A percentile compares a stretch with the other conserved stretches of the same genome.
phyloP scores from a whole-genome alignment of 2,113 vertebrate species.

The Sander lucioperca region DNA sequence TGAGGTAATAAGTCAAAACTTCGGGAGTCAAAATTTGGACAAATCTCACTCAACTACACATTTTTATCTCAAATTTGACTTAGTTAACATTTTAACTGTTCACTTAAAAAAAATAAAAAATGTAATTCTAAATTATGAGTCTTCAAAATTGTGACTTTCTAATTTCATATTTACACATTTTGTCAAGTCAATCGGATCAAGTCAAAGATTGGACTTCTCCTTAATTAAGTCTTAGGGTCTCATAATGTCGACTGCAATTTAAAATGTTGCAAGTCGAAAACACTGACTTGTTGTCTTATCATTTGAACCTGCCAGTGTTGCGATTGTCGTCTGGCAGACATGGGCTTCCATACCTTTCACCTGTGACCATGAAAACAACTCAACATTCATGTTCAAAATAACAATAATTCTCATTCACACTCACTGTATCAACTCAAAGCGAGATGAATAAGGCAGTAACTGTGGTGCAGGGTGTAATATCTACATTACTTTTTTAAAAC shows the following conservation, averaged over 20 bases:
- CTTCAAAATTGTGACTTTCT: neutral
- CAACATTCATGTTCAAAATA: neutral
- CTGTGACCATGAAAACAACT: neutral
- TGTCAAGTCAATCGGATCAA: neutral
- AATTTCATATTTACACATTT: no score
- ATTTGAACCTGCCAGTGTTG: neutral
- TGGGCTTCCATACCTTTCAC: neutral
- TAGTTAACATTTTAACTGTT: neutral
- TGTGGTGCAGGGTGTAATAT: neutral
- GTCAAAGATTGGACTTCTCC: neutral
- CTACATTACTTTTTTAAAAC: neutral
- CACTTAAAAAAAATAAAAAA: neutral
- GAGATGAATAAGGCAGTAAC: constrained; percentile 4
- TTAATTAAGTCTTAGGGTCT: neutral
- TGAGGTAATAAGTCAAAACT: neutral
- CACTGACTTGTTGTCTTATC: neutral
- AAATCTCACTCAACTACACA: neutral
- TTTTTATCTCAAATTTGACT: neutral
- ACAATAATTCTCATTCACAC: neutral
- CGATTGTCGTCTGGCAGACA: neutral
- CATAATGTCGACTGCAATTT: neutral
- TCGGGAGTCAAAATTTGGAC: neutral
- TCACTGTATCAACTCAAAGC: neutral
- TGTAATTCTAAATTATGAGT: neutral
- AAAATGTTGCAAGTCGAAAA: neutral